Conservation (phyloP, 2,113 vertebrate genomes). For the Cathartes aura region DNA sequence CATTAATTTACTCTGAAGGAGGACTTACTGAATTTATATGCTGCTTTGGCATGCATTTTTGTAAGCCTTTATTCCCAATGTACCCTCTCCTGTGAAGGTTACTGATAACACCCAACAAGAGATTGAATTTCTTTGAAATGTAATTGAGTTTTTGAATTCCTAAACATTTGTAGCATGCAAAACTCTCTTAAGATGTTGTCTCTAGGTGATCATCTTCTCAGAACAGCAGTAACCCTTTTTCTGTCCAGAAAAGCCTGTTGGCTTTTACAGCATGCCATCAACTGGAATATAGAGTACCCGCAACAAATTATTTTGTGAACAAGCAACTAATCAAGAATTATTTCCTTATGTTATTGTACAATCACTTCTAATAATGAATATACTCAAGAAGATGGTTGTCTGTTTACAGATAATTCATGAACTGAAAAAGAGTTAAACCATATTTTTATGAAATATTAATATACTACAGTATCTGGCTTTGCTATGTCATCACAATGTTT, state of each 20-base stretch:
- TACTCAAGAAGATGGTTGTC: not conserved
- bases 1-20: not conserved
- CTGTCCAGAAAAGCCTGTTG: not conserved
- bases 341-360: not conserved
- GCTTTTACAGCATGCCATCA: not conserved
- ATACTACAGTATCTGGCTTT: not conserved
- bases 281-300: not conserved
- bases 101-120: not conserved
- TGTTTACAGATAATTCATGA: not conserved
- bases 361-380: not conserved
- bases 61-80: not conserved
- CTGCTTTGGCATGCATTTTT: not conserved
- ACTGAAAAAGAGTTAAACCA: not conserved
- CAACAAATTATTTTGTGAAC: not conserved
- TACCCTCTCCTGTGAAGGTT: not conserved
- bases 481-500: not conserved
- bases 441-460: not conserved
- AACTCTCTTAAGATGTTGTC: not conserved
- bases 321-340: not conserved
- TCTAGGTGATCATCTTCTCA: not conserved
- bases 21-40: not conserved
- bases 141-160: not conserved
- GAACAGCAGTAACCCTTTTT: not conserved
- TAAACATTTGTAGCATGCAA: not conserved
- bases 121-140: not conserved